Conservation (phyloP, 1,140 invertebrate genomes). For the Cryptotermes secundus region DNA sequence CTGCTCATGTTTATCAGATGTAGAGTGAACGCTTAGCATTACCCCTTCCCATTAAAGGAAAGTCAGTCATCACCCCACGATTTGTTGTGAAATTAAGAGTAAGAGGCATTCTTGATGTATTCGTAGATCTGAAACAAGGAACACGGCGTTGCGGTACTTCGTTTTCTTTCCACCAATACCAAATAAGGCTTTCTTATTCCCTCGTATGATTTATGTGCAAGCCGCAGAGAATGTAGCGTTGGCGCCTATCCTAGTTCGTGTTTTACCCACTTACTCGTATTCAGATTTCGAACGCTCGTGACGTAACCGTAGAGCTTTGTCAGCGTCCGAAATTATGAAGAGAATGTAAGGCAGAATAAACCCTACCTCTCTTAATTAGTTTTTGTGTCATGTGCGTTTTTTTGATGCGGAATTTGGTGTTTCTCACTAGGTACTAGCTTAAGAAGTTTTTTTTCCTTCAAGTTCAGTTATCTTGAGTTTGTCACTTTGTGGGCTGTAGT, state of each 20-base stretch:
- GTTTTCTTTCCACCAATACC: not conserved
- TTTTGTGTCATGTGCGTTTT: not conserved
- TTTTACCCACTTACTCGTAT: not conserved
- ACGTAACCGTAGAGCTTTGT: no score
- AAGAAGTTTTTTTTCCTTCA: not conserved
- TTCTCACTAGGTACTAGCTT: not conserved
- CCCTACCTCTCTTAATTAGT: not conserved
- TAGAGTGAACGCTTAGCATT: no score
- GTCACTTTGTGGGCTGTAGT: not conserved
- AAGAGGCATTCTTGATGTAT: not conserved
- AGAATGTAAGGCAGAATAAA: not conserved
- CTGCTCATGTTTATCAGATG: no score
- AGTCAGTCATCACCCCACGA: not conserved
- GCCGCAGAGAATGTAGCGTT: not conserved
- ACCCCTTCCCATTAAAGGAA: no score
- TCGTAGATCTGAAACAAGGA: not conserved
- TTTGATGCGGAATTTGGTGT: not conserved
- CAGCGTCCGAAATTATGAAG: not conserved
- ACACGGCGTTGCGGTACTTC: not conserved
- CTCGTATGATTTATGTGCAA: not conserved
- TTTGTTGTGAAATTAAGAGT: not conserved
- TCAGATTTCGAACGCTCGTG: not conserved
- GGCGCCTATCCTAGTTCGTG: not conserved
- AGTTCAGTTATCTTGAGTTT: not conserved
- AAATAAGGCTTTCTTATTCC: not conserved